Evolutionary conservation across 2,888 invertebrate species (phyloP), one percentile per base, ranked within the genome.

Genomic region (Lathronympha strigana): DNA sequence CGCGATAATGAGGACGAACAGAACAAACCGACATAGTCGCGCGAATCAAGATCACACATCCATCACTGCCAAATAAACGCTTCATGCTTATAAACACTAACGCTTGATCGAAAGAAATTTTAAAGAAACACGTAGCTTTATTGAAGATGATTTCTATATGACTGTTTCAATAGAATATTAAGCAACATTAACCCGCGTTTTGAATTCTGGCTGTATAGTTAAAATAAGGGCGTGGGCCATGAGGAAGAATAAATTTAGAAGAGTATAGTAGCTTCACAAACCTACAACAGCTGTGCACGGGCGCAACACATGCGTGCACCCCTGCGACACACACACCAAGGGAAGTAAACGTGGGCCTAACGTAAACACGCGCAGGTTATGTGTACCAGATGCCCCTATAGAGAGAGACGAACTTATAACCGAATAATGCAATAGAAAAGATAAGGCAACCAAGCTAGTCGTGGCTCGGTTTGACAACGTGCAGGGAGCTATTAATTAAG

Each of bases 201-300:
- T 80, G 77, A 78, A 80, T 81, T 73, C 73, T 68, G 70, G 69
- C 71, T 70, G 70, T 79, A 77, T 73, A 73, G 72, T 49, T 76
- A 73, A 78, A 77, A 77, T 73, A 76, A 73, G 77, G 80, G 79
- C 87, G 83, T 85, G 86, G 88, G 86, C 86, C 91, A 90, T 88
- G 89, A 88, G 89, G 90, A 90, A 88, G 90, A 87, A 90, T 91
- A 90, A 86, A 91, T 90, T 88, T 88, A 86, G 85, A 84, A 80
- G 76, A 86, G 85, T 80, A 88, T 86, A 84, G 80, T 79, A 81
- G 82, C 80, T 82, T 81, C 79, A 88, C 84, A 84, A 86, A 84
- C 84, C 86, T 80, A 86, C 86, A 90, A 86, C 91, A 92, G 90
- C 91, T 91, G 91, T 92, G 88, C 85, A 85, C 84, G 81, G 76